Evolutionary conservation across 2,888 invertebrate genomes (phyloP).

Genomic region (Melanostoma scalare): DNA sequence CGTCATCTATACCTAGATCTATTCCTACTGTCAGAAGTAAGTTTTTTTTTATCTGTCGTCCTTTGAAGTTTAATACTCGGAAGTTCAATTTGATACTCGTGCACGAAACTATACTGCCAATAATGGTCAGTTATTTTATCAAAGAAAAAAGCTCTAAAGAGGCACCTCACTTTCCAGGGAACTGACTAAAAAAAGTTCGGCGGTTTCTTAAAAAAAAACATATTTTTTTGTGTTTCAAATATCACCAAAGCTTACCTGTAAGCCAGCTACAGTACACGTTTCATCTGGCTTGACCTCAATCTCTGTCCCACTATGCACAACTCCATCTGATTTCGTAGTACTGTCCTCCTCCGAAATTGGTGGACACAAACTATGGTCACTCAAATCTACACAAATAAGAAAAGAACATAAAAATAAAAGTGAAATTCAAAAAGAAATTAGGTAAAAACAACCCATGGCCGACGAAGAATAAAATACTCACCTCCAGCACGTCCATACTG

Average conservation of each 20-base stretch:
- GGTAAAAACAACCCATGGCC: conserved; percentile 24
- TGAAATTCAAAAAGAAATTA: conserved; percentile 11
- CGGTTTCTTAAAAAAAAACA: too few species aligned
- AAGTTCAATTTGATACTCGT: too few species aligned
- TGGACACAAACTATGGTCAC: conserved; percentile 81
- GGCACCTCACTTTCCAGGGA: too few species aligned
- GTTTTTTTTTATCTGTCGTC: too few species aligned
- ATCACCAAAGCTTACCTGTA: conserved; percentile 86
- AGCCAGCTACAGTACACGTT: conserved; percentile 82
- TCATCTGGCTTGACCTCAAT: conserved; percentile 85
- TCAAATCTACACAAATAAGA: conserved; percentile 77
- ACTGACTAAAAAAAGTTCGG: too few species aligned
- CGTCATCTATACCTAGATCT: too few species aligned
- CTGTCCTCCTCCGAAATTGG: conserved; percentile 80
- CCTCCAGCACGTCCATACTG: conserved; percentile 89
- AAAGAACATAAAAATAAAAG: conserved; percentile 29
- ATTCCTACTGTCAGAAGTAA: too few species aligned
- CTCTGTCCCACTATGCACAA: conserved; percentile 81
- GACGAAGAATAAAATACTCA: conserved; percentile 74
- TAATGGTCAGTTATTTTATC: too few species aligned
- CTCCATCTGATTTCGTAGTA: conserved; percentile 78
- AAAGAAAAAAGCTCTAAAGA: too few species aligned
- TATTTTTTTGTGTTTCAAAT: too few species aligned
- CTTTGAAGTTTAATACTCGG: too few species aligned
- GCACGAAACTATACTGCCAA: too few species aligned